Conservation (phyloP, 2,888 invertebrate species). For the Ennomos erosarius region DNA sequence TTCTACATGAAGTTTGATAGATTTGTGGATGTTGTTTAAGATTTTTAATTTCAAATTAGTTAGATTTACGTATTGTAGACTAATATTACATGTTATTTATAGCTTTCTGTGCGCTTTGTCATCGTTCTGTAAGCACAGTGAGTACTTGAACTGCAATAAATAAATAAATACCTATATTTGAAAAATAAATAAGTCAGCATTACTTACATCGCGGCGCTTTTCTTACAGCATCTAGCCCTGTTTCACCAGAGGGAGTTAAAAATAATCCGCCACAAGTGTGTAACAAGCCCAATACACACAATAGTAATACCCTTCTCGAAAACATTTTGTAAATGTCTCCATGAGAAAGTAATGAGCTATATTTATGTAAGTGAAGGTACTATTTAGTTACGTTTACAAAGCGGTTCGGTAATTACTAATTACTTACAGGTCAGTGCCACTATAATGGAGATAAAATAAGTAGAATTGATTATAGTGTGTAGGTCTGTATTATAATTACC, state of each 20-base stretch:
- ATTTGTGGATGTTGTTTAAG: too few species aligned
- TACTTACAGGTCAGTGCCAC: constrained; percentile 69
- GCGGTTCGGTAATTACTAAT: constrained; percentile 47
- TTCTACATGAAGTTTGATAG: too few species aligned
- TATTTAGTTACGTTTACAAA: constrained; percentile 18
- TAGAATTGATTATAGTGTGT: not conserved
- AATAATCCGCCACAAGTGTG: constrained; percentile 47
- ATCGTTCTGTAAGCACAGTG: too few species aligned
- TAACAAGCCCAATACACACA: constrained; percentile 34
- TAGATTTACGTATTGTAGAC: too few species aligned
- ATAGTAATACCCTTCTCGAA: constrained; percentile 34
- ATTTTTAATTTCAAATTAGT: too few species aligned
- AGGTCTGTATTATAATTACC: too few species aligned
- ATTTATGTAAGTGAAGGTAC: too few species aligned
- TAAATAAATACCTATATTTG: not conserved
- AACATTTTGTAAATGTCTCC: constrained; percentile 51
- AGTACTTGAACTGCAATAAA: not conserved
- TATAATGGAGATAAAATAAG: constrained; percentile 18
- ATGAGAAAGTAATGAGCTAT: too few species aligned
- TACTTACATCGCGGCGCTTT: constrained; percentile 77
- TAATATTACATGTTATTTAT: too few species aligned
- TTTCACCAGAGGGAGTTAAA: constrained; percentile 53
- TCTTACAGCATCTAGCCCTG: constrained; percentile 62
- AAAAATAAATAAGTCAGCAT: not conserved
- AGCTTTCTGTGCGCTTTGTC: too few species aligned